Conservation (phyloP, 2,888 invertebrate genomes). For the Linnaemya tessellans region DNA sequence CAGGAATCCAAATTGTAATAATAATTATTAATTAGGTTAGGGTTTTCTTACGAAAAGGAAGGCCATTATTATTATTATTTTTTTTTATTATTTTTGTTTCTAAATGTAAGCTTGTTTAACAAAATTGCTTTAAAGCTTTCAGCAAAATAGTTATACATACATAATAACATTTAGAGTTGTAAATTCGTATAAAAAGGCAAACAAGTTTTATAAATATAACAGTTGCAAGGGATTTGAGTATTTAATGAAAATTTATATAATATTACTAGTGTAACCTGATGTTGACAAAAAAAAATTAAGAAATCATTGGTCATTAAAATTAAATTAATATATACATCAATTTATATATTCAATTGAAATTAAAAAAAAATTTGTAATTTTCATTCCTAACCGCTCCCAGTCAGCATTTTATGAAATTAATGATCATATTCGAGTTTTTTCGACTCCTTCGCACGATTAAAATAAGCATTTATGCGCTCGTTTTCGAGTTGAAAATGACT, state of each 20-base stretch:
- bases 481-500: too few species aligned
- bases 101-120: slow-evolving; percentile 39
- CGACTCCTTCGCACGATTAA: too few species aligned
- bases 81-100: not conserved
- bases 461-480: too few species aligned
- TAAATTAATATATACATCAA: too few species aligned
- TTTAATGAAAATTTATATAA: not conserved
- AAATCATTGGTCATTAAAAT: too few species aligned
- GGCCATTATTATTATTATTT: slow-evolving; percentile 52
- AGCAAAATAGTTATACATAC: slow-evolving; percentile 1
- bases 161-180: not conserved
- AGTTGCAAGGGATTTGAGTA: not conserved
- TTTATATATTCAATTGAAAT: too few species aligned
- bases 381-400: too few species aligned
- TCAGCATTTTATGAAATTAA: too few species aligned
- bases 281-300: too few species aligned
- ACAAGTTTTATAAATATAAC: not conserved
- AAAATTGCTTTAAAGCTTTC: slow-evolving; percentile 36
- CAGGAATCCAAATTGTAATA: slow-evolving; percentile 16
- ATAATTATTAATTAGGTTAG: slow-evolving; percentile 34
- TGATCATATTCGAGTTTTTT: too few species aligned
- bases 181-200: slow-evolving; percentile 19
- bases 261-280: too few species aligned
- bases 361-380: too few species aligned
- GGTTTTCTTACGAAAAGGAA: slow-evolving; percentile 55